phyloP scores from a whole-genome alignment of 2,888 invertebrate genomes.

The Sesamia inferens region DNA sequence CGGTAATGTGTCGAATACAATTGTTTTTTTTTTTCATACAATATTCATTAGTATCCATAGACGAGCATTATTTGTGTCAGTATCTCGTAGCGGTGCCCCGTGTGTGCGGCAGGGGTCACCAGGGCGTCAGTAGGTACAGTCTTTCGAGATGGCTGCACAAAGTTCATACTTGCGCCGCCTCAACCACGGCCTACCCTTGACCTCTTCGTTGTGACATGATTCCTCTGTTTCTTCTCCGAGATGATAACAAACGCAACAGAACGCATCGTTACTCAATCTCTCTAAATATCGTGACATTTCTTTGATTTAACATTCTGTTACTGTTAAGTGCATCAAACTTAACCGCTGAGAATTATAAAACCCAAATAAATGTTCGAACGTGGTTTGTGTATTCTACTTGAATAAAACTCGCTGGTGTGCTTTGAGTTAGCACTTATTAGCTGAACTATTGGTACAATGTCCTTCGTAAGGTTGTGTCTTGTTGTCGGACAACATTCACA shows the following conservation, averaged over 20 bases:
- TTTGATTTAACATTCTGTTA: conserved; percentile 38
- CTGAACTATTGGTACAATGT: conserved; percentile 62
- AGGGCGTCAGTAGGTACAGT: conserved; percentile 28
- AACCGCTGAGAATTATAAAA: conserved; percentile 18
- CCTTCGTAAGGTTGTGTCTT: conserved; percentile 74
- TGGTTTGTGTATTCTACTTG: conserved; percentile 8
- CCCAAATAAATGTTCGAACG: conserved; percentile 22
- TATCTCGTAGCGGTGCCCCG: conserved; percentile 22
- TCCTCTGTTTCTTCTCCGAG: conserved; percentile 63
- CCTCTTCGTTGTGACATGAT: conserved; percentile 64
- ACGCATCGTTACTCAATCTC: conserved; percentile 40
- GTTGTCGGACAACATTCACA: conserved; percentile 77
- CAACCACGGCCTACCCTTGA: conserved; percentile 62
- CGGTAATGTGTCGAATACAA: conserved; percentile 44
- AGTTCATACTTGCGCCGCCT: conserved; percentile 52
- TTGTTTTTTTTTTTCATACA: conserved; percentile 49
- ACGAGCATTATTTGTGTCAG: conserved; percentile 52
- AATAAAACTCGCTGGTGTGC: conserved; percentile 25
- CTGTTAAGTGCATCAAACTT: conserved; percentile 21
- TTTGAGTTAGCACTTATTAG: conserved; percentile 58
- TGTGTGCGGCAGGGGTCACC: conserved; percentile 42
- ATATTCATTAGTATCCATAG: conserved; percentile 49
- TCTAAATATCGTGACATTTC: conserved; percentile 54
- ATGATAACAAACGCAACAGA: conserved; percentile 44
- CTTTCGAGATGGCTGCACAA: conserved; percentile 49